A percentile compares a stretch with the other conserved stretches of the same genome.
These are phyloP conservation scores for Schizopygopsis malacanthus DNA, from an alignment of 2,797 vertebrate species.

Conservation along the genomic window DNA sequence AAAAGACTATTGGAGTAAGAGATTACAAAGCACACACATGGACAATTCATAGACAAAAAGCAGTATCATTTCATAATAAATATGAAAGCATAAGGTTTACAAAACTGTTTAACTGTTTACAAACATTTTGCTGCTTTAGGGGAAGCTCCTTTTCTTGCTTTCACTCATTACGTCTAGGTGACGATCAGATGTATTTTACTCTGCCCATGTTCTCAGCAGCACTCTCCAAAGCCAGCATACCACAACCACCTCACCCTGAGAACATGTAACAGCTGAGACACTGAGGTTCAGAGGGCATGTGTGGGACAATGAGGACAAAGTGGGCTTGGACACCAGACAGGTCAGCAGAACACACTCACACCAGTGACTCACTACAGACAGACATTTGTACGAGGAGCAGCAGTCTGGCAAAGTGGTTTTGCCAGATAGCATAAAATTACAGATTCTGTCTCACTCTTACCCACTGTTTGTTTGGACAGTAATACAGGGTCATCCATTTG, in stretches of 20 bases:
- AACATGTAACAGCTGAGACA: slow-evolving; percentile 51
- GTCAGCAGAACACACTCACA: slow-evolving; percentile 27
- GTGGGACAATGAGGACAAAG: slow-evolving; percentile 9
- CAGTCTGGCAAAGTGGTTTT: slow-evolving; percentile 59
- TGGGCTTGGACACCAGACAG: not conserved
- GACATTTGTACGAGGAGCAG: slow-evolving; percentile 35
- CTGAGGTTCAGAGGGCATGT: slow-evolving; percentile 33
- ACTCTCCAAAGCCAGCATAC: slow-evolving; percentile 29
- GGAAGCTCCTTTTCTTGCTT: not conserved
- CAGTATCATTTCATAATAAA: not conserved
- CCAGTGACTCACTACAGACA: slow-evolving; percentile 49
- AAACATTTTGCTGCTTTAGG: not conserved
- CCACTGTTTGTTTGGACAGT: slow-evolving; percentile 67
- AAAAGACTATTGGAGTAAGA: slow-evolving; percentile 21
- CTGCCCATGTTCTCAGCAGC: slow-evolving; percentile 22
- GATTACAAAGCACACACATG: not conserved
- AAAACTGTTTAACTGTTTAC: not conserved
- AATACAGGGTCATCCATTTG: slow-evolving; percentile 28
- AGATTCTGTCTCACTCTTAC: slow-evolving; percentile 58
- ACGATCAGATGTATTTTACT: slow-evolving; percentile 6
- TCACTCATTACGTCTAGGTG: not conserved
- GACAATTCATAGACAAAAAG: not conserved
- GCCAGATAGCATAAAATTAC: slow-evolving; percentile 58
- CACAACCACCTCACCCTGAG: slow-evolving; percentile 40
- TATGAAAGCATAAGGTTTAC: not conserved